A percentile compares a stretch with the other conserved stretches of the same genome.
phyloP scores from a whole-genome alignment of 2,888 invertebrate species.

The Drosophila prostipennis region DNA sequence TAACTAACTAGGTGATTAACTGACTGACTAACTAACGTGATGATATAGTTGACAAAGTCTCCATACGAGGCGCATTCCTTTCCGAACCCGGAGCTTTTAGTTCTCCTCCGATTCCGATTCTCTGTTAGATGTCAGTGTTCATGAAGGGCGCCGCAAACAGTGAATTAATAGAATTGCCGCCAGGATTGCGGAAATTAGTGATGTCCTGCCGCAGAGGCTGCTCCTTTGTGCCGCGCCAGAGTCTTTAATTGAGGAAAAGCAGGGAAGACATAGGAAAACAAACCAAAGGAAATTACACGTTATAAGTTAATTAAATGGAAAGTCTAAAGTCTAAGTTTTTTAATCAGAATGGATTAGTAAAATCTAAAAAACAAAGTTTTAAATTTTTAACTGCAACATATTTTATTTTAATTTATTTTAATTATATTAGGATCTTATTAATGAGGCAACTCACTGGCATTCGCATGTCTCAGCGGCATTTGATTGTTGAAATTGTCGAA shows the following conservation, averaged over 20 bases:
- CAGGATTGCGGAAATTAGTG: constrained; percentile 55
- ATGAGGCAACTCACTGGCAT: constrained; percentile 56
- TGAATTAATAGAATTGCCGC: constrained; percentile 64
- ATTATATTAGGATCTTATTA: too few relatives aligned
- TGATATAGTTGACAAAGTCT: constrained; percentile 78
- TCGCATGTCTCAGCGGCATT: constrained; percentile 81
- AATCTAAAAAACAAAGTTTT: too few relatives aligned
- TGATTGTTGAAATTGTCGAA: constrained; percentile 83
- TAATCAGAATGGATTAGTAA: too few relatives aligned
- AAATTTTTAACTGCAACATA: neutral
- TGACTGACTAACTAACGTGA: constrained; percentile 79
- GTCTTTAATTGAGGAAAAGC: constrained; percentile 37
- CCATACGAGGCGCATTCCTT: constrained; percentile 26
- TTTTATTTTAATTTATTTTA: neutral
- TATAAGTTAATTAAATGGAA: constrained; percentile 21
- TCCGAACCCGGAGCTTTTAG: neutral
- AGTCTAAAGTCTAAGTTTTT: too few relatives aligned
- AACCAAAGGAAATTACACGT: neutral
- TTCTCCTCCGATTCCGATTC: constrained; percentile 17
- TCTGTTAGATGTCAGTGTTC: constrained; percentile 58
- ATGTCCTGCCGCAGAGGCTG: constrained; percentile 47
- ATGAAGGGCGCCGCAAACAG: constrained; percentile 62
- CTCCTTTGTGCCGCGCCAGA: constrained; percentile 45
- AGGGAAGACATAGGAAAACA: constrained; percentile 4
- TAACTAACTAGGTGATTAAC: constrained; percentile 79